Percentiles rank a stretch among this genome's conserved stretches.
Evolutionary conservation across 1,140 invertebrate genomes (phyloP).

Genomic region (Drosophila ironensis): DNA sequence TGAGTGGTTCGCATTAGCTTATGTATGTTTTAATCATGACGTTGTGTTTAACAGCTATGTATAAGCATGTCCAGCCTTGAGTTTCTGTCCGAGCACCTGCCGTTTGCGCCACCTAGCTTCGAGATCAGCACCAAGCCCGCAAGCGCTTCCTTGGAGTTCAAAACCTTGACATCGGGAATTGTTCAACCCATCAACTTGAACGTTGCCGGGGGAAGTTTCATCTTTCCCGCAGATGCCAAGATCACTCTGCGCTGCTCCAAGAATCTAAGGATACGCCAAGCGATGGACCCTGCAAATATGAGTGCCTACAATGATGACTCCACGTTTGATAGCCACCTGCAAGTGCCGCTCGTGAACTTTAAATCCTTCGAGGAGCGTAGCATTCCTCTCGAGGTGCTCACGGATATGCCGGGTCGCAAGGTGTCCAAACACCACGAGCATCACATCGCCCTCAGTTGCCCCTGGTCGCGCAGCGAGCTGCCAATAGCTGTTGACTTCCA

Average conservation of each 20-base stretch:
- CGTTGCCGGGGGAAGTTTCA: conserved; percentile 87
- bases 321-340: conserved; percentile 84
- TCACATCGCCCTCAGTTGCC: conserved; percentile 86
- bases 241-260: conserved; percentile 84
- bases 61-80: conserved; percentile 83
- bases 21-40: neutral
- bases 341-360: conserved; percentile 85
- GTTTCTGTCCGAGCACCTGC: conserved; percentile 84
- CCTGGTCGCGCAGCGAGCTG: conserved; percentile 88
- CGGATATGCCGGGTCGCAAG: conserved; percentile 88
- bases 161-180: conserved; percentile 87
- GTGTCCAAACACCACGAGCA: conserved; percentile 76
- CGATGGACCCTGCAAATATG: neutral
- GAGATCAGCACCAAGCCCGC: conserved; percentile 83
- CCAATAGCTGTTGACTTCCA: conserved; percentile 89
- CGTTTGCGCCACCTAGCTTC: conserved; percentile 70
- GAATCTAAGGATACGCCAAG: conserved; percentile 83
- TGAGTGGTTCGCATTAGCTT: neutral
- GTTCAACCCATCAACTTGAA: conserved; percentile 87
- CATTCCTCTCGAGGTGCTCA: conserved; percentile 86
- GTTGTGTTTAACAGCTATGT: conserved; percentile 39
- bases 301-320: conserved; percentile 37
- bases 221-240: conserved; percentile 83
- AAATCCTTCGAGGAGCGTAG: conserved; percentile 87
- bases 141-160: conserved; percentile 81